Conservation (phyloP, 1,140 invertebrate genomes). For the Venturia canescens region DNA sequence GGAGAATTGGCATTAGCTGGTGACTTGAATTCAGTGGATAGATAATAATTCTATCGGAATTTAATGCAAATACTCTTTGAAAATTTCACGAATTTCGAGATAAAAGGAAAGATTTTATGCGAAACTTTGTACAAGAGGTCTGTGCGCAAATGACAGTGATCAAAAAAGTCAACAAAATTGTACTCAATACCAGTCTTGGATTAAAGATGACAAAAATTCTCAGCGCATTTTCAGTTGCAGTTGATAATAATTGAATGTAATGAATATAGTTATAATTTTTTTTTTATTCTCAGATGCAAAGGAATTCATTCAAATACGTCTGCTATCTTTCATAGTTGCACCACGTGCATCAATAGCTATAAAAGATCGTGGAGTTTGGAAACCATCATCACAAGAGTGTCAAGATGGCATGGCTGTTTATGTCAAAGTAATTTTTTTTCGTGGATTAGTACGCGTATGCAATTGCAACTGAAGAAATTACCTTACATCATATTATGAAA, state of each 20-base stretch:
- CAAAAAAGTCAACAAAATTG: not conserved
- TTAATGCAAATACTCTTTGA: too few species aligned
- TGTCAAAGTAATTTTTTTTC: slow-evolving; percentile 43
- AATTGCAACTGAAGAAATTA: not conserved
- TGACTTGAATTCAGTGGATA: too few species aligned
- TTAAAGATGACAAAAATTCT: not conserved
- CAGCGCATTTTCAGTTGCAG: not conserved
- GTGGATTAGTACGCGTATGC: not conserved
- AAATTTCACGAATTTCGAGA: too few species aligned
- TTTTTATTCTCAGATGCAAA: slow-evolving; percentile 39
- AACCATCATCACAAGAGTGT: slow-evolving; percentile 49
- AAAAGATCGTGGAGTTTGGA: slow-evolving; percentile 50
- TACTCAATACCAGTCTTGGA: not conserved
- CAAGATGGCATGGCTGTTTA: slow-evolving; percentile 50
- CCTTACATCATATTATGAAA: not conserved
- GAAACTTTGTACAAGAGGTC: not conserved
- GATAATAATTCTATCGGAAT: too few species aligned
- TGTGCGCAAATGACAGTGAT: not conserved
- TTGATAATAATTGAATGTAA: not conserved
- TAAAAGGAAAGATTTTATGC: not conserved
- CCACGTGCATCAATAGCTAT: slow-evolving; percentile 30
- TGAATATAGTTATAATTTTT: not conserved
- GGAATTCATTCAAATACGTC: slow-evolving; percentile 35
- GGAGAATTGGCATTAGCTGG: too few species aligned
- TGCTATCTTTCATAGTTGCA: slow-evolving; percentile 45